These are phyloP conservation scores for Acleris holmiana DNA, from an alignment of 2,888 invertebrate species.

Conservation along the genomic window DNA sequence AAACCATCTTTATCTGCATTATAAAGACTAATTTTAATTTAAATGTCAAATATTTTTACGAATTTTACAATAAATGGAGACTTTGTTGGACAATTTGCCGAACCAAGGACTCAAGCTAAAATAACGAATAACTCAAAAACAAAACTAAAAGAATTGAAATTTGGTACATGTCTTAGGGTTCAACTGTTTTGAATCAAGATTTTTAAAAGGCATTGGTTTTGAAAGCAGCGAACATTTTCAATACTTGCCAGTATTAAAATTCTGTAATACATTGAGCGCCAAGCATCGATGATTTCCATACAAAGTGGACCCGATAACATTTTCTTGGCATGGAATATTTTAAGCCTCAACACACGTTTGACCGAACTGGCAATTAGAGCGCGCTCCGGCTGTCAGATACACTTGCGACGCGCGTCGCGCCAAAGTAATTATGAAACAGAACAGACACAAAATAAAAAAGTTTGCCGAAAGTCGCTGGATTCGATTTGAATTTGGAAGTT, in stretches of 20 bases:
- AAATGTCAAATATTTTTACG: too few relatives aligned
- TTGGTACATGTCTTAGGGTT: too few relatives aligned
- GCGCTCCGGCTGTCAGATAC: conserved; percentile 60
- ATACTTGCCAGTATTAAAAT: conserved; percentile 9
- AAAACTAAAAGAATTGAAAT: too few relatives aligned
- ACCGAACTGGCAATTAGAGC: conserved; percentile 54
- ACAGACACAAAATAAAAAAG: conserved; percentile 50
- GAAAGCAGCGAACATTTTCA: background rate
- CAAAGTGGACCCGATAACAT: background rate
- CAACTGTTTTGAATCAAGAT: background rate
- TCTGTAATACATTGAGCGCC: too few relatives aligned
- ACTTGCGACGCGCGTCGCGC: conserved; percentile 46
- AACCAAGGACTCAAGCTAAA: too few relatives aligned
- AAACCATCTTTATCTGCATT: too few relatives aligned
- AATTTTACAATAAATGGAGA: too few relatives aligned
- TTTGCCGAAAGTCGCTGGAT: conserved; percentile 43
- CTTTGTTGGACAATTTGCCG: too few relatives aligned
- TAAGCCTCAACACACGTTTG: conserved; percentile 14
- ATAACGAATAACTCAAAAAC: too few relatives aligned
- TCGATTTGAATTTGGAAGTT: conserved; percentile 46
- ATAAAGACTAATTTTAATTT: too few relatives aligned
- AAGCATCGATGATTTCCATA: background rate
- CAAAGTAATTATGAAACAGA: conserved; percentile 58
- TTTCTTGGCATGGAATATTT: background rate
- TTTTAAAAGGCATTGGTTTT: conserved; percentile 5